Conservation (phyloP, 2,888 invertebrate genomes). For the Mycalesis mineus region DNA sequence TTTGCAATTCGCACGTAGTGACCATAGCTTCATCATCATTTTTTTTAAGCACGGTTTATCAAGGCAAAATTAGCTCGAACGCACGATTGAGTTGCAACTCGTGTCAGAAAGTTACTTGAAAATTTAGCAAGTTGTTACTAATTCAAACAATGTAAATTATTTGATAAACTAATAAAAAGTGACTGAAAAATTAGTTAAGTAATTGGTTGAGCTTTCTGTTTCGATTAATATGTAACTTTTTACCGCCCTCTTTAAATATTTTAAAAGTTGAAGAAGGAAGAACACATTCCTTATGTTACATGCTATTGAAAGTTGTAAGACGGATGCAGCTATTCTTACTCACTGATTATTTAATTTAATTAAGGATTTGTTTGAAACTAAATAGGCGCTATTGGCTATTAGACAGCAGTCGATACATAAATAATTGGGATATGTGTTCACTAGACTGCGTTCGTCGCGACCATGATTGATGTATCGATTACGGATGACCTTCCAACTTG, state of each 20-base stretch:
- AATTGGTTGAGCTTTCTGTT: too few relatives aligned
- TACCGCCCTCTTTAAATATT: too few relatives aligned
- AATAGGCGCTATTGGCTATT: neutral
- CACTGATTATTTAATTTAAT: neutral
- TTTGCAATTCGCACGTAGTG: constrained; percentile 45
- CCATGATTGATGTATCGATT: constrained; percentile 49
- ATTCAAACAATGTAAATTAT: too few relatives aligned
- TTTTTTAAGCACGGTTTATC: constrained; percentile 54
- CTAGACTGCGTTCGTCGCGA: constrained; percentile 38
- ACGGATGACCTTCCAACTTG: constrained; percentile 55
- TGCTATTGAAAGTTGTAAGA: too few relatives aligned
- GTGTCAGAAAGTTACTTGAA: neutral
- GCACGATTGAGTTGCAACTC: constrained; percentile 36
- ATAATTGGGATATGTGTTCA: constrained; percentile 43
- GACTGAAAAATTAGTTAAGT: too few relatives aligned
- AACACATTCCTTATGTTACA: too few relatives aligned
- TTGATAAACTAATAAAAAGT: too few relatives aligned
- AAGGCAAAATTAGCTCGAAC: constrained; percentile 49
- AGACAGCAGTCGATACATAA: constrained; percentile 12
- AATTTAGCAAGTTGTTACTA: neutral
- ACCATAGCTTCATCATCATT: constrained; percentile 52
- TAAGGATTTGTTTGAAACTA: neutral
- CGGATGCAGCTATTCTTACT: too few relatives aligned
- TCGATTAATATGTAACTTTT: too few relatives aligned
- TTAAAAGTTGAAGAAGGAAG: too few relatives aligned